Percentiles rank a stretch among this genome's conserved stretches.
These are phyloP conservation scores for Drosophila melanogaster DNA, from an alignment of 1,140 invertebrate species.

Conservation along the genomic window DNA sequence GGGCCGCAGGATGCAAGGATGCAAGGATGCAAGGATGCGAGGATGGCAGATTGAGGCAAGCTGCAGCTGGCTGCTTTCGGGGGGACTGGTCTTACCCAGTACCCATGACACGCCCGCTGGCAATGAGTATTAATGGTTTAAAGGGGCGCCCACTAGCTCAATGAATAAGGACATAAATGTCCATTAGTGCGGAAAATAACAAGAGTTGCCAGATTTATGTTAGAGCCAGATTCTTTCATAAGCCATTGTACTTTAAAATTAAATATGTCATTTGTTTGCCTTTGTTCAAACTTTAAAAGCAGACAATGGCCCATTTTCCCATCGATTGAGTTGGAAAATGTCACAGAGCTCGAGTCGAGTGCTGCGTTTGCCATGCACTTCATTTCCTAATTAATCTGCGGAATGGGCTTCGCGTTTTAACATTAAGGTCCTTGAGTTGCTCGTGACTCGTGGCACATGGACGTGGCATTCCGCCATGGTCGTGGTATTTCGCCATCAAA, in stretches of 20 bases:
- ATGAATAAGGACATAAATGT: constrained; percentile 27
- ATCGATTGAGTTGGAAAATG: constrained; percentile 3
- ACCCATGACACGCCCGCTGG: background rate
- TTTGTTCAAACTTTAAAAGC: background rate
- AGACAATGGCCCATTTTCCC: background rate
- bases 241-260: background rate
- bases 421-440: constrained; percentile 28
- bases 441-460: background rate
- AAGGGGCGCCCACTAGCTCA: background rate
- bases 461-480: background rate
- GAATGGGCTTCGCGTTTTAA: constrained; percentile 14
- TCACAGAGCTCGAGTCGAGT: constrained; percentile 3
- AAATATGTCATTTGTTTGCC: background rate
- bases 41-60: background rate
- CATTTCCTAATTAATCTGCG: constrained; percentile 45
- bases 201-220: background rate
- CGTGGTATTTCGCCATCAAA: background rate
- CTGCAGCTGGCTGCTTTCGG: background rate
- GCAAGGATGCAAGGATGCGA: background rate
- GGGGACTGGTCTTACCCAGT: too few relatives aligned
- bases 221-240: too few relatives aligned
- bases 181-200: constrained; percentile 13
- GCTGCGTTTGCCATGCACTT: constrained; percentile 36
- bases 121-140: constrained; percentile 14
- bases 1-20: background rate